phyloP scores from a whole-genome alignment of 2,113 vertebrate genomes.

The Struthidea cinerea region DNA sequence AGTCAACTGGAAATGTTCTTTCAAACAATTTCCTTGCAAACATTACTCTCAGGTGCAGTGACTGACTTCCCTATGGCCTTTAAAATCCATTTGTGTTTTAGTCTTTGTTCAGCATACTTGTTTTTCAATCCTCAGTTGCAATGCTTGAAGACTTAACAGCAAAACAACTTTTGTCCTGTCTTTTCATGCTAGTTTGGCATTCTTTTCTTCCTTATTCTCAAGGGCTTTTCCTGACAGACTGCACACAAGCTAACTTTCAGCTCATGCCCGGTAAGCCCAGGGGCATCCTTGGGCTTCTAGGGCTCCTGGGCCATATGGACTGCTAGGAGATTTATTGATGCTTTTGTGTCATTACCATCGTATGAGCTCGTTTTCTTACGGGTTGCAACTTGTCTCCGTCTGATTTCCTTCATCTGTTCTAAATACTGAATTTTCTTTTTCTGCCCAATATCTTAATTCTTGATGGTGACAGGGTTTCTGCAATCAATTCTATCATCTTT shows the following conservation, averaged over 20 bases:
- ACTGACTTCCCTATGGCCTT: neutral
- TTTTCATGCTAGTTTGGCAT: neutral
- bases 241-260: neutral
- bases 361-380: neutral
- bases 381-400: neutral
- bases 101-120: neutral
- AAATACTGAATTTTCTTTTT: neutral
- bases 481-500: neutral
- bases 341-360: neutral
- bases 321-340: neutral
- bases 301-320: neutral
- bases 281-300: neutral
- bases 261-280: neutral
- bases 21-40: neutral
- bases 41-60: neutral
- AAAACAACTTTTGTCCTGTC: neutral
- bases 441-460: neutral
- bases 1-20: neutral
- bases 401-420: neutral
- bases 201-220: neutral
- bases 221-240: neutral
- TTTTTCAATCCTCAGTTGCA: neutral
- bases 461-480: neutral
- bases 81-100: neutral
- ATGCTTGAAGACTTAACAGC: neutral